A percentile compares a stretch with the other conserved stretches of the same genome.
phyloP scores from a whole-genome alignment of 2,888 invertebrate genomes.

The Cybosia mesomella region DNA sequence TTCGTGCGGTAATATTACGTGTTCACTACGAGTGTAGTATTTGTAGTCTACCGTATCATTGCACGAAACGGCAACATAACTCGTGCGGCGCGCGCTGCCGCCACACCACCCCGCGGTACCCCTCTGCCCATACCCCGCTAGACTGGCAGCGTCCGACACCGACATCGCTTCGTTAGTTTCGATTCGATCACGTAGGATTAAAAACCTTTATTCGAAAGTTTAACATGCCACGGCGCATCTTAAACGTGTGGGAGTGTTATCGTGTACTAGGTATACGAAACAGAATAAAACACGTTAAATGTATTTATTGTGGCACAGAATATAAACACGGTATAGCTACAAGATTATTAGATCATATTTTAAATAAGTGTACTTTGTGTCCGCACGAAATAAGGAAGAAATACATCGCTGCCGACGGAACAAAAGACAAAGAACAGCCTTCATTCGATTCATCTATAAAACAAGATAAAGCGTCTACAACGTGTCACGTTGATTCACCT shows the following conservation, averaged over 20 bases:
- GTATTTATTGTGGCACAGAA: not conserved
- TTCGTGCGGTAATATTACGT: too few species aligned
- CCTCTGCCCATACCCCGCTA: not conserved
- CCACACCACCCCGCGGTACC: not conserved
- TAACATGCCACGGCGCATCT: not conserved
- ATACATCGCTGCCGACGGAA: not conserved
- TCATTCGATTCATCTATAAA: not conserved
- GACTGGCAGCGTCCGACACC: not conserved
- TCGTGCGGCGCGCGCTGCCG: not conserved
- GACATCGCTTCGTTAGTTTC: not conserved
- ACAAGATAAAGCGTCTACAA: not conserved
- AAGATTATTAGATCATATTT: not conserved
- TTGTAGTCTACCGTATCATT: not conserved
- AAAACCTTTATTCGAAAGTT: not conserved
- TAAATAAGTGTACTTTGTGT: conserved; percentile 3
- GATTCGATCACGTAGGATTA: not conserved
- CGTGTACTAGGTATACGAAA: not conserved
- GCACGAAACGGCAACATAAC: not conserved
- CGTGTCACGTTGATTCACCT: not conserved
- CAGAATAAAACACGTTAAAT: not conserved
- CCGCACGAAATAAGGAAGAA: not conserved
- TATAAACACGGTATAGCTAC: not conserved
- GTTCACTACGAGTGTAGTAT: too few species aligned
- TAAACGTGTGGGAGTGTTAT: not conserved
- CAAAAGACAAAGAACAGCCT: not conserved